Evolutionary conservation across 2,797 vertebrate species (phyloP).

Genomic region (Xiphorhynchus erythropygius): DNA sequence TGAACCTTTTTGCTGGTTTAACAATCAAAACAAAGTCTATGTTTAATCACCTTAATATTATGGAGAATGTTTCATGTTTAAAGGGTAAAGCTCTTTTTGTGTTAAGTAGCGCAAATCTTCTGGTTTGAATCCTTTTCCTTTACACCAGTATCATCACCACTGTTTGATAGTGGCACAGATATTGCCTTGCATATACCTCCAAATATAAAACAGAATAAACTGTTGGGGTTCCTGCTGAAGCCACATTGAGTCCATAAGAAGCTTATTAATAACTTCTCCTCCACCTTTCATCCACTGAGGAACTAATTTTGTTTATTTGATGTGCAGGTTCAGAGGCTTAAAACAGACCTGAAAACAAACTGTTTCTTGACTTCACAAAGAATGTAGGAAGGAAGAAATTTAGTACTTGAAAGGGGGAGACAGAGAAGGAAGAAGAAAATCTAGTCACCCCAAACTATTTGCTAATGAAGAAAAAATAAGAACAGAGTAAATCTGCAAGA

Average conservation of each 20-base stretch:
- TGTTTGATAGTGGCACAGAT: neutral
- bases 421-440: neutral
- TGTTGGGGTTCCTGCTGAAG: neutral
- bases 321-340: slow-evolving; percentile 10
- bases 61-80: neutral
- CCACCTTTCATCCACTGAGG: slow-evolving; percentile 33
- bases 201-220: neutral
- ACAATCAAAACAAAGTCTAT: neutral
- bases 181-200: neutral
- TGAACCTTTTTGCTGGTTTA: neutral
- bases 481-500: neutral
- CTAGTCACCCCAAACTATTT: neutral
- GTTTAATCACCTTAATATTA: neutral
- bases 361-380: neutral
- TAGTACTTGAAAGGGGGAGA: neutral
- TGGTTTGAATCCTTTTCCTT: neutral
- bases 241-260: neutral
- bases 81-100: neutral
- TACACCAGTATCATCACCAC: neutral
- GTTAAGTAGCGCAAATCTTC: neutral
- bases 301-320: slow-evolving; percentile 44
- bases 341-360: slow-evolving; percentile 29
- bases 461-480: neutral
- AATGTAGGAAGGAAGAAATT: slow-evolving; percentile 30
- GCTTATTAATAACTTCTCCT: slow-evolving; percentile 16